A percentile compares a stretch with the other conserved stretches of the same genome.
phyloP scores from a whole-genome alignment of 2,797 vertebrate species.

The Onychomys arenicola region DNA sequence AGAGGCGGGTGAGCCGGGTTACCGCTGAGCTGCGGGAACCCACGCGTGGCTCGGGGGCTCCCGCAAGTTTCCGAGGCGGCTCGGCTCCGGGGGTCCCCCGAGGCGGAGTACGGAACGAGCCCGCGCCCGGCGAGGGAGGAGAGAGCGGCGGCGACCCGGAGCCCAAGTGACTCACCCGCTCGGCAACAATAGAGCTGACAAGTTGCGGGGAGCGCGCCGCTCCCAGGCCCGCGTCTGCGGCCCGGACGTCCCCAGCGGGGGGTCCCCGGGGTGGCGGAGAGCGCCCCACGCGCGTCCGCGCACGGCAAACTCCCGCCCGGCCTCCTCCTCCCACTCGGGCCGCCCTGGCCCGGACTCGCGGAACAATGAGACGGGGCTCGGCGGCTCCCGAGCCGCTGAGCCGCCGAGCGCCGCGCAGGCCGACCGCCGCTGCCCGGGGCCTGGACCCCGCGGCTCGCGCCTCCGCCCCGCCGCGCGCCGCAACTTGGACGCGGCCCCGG shows the following conservation, averaged over 20 bases:
- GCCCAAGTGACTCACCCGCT: constrained; percentile 81
- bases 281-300: constrained; percentile 46
- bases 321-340: constrained; percentile 74
- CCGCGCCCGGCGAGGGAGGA: constrained; percentile 68
- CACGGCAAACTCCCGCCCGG: constrained; percentile 50
- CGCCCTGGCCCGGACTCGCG: constrained; percentile 63
- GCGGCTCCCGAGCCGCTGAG: constrained; percentile 36
- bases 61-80: constrained; percentile 69
- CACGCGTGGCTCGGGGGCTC: constrained; percentile 56
- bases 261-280: constrained; percentile 13
- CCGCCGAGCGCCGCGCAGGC: constrained; percentile 50
- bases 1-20: background rate
- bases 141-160: constrained; percentile 40
- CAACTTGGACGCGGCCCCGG: constrained; percentile 68
- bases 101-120: background rate
- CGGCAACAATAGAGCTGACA: constrained; percentile 87
- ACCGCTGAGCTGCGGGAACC: constrained; percentile 1
- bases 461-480: constrained; percentile 60
- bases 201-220: constrained; percentile 77
- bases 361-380: constrained; percentile 77
- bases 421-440: constrained; percentile 75
- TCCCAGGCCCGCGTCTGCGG: constrained; percentile 70
- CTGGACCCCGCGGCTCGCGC: constrained; percentile 57
- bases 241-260: constrained; percentile 67
- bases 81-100: constrained; percentile 35